These are phyloP conservation scores for Periophthalmodon schlosseri DNA, from an alignment of 2,113 vertebrate genomes.

Conservation along the genomic window DNA sequence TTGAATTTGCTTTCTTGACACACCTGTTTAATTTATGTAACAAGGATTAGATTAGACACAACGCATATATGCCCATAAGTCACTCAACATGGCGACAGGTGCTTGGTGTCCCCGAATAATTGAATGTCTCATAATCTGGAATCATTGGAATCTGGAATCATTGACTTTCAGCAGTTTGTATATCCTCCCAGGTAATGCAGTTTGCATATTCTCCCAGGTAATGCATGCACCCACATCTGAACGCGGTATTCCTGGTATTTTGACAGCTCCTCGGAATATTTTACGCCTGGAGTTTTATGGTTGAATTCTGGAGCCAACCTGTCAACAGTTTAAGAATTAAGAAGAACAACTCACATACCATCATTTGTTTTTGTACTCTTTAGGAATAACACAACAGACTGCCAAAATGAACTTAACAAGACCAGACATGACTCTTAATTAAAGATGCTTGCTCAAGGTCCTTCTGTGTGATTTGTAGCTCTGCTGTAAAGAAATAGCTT, in stretches of 20 bases:
- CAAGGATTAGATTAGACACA: neutral
- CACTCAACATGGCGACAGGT: constrained; percentile 29
- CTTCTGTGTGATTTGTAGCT: neutral
- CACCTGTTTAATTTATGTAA: constrained; percentile 5
- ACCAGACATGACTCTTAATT: neutral
- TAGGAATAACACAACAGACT: neutral
- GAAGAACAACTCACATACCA: neutral
- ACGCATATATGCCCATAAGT: neutral
- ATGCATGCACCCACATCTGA: neutral
- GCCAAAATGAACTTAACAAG: neutral
- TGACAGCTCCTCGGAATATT: constrained; percentile 17
- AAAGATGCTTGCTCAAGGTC: neutral
- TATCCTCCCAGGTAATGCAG: too few relatives aligned
- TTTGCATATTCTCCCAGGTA: constrained; percentile 21
- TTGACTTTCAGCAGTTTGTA: constrained; percentile 39
- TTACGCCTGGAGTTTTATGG: neutral
- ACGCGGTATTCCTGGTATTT: constrained; percentile 2
- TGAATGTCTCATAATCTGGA: constrained; percentile 33
- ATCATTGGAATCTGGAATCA: too few relatives aligned
- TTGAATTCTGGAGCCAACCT: neutral
- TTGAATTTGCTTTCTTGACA: constrained; percentile 29
- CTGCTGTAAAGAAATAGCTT: neutral
- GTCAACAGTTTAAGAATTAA: neutral
- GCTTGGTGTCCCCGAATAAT: constrained; percentile 19
- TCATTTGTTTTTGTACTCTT: neutral